These are phyloP conservation scores for Chromobotia macracanthus DNA, from an alignment of 2,797 vertebrate species.

Conservation along the genomic window DNA sequence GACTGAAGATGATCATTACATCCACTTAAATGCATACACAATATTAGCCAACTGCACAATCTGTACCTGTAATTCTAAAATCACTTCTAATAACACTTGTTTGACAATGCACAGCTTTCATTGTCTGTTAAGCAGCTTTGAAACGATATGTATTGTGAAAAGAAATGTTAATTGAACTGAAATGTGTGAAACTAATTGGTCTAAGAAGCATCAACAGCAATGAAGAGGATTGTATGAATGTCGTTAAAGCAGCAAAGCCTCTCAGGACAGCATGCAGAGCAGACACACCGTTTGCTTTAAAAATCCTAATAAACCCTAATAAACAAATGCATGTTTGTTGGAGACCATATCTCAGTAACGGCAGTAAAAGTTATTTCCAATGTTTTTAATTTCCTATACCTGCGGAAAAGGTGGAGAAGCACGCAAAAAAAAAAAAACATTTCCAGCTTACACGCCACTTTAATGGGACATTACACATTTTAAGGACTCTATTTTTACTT, in stretches of 20 bases:
- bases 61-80: too few species aligned
- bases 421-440: slow-evolving; percentile 40
- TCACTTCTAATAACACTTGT: too few species aligned
- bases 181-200: neutral
- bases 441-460: slow-evolving; percentile 48
- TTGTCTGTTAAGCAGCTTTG: too few species aligned
- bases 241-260: slow-evolving; percentile 22
- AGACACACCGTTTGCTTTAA: neutral
- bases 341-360: slow-evolving; percentile 47
- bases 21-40: too few species aligned
- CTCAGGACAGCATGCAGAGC: neutral
- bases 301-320: slow-evolving; percentile 44
- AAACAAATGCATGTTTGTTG: slow-evolving; percentile 31
- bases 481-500: neutral
- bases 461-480: slow-evolving; percentile 27
- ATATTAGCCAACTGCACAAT: too few species aligned
- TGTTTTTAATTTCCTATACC: slow-evolving; percentile 44
- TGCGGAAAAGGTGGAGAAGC: slow-evolving; percentile 7
- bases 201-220: slow-evolving; percentile 25
- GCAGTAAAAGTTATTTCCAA: slow-evolving; percentile 42
- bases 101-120: too few species aligned
- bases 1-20: too few species aligned
- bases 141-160: too few species aligned
- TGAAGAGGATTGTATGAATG: slow-evolving; percentile 10
- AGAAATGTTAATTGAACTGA: too few species aligned